Percentiles rank a stretch among this genome's conserved stretches.
Conservation (phyloP, 2,888 invertebrate genomes). For the Coelinius sp. region DNA sequence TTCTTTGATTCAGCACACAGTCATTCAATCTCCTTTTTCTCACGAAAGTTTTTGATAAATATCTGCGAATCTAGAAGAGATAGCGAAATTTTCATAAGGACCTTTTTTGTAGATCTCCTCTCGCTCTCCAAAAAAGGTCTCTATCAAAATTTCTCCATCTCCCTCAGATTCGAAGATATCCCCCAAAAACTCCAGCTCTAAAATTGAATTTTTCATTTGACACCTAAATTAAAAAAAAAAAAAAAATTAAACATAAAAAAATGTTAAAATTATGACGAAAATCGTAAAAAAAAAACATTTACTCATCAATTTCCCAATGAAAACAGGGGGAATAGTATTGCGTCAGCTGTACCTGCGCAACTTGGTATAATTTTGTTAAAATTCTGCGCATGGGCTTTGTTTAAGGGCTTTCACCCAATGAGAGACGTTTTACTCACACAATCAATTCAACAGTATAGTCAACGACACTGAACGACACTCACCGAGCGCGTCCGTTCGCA, state of each 20-base stretch:
- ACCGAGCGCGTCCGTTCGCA: conserved; percentile 47
- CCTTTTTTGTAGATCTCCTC: neutral
- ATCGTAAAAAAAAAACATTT: conserved; percentile 4
- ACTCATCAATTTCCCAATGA: neutral
- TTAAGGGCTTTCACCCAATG: conserved; percentile 29
- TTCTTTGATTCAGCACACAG: neutral
- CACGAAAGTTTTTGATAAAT: neutral
- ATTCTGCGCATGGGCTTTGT: conserved; percentile 39
- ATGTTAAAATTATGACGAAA: neutral
- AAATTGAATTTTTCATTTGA: no score
- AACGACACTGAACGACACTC: conserved; percentile 48
- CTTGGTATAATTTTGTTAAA: neutral
- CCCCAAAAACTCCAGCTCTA: neutral
- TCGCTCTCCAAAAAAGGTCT: neutral
- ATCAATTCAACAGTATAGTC: conserved; percentile 44
- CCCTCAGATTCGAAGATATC: neutral
- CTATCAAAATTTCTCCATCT: neutral
- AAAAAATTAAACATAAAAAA: no score
- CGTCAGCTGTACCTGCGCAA: conserved; percentile 50
- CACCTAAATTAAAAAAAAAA: no score
- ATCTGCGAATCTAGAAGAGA: neutral
- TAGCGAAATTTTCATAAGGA: neutral
- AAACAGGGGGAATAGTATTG: conserved; percentile 35
- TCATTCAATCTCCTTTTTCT: neutral
- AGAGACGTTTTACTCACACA: conserved; percentile 12